These are phyloP conservation scores for Aphrophora alni DNA, from an alignment of 2,888 invertebrate genomes.

Conservation along the genomic window DNA sequence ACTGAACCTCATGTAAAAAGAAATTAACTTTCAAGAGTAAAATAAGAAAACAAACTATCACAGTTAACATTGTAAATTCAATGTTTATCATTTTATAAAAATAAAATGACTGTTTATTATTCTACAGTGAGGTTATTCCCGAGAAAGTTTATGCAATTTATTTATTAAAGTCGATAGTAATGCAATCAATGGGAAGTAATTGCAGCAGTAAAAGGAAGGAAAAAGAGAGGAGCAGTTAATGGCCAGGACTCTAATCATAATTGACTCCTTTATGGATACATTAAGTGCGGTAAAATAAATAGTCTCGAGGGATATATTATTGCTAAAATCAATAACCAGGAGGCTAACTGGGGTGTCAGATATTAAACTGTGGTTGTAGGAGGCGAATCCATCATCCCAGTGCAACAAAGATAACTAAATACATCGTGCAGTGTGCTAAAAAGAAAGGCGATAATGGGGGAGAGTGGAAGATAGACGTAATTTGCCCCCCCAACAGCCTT, in stretches of 20 bases:
- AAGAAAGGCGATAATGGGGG: not conserved
- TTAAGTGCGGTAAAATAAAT: not conserved
- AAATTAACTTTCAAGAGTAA: no score
- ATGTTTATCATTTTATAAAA: no score
- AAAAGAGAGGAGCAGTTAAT: not conserved
- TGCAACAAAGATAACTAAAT: not conserved
- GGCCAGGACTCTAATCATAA: not conserved
- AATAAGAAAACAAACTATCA: no score
- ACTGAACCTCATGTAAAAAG: no score
- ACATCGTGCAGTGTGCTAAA: not conserved
- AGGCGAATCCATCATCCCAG: conserved; percentile 43
- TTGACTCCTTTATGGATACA: not conserved
- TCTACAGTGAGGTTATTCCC: no score
- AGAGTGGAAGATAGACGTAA: not conserved
- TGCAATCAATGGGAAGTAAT: not conserved
- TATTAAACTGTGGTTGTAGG: conserved; percentile 44
- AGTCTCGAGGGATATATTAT: conserved; percentile 33
- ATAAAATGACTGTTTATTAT: no score
- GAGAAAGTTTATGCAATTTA: no score
- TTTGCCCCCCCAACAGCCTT: not conserved
- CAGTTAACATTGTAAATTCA: no score
- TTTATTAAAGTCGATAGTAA: no score
- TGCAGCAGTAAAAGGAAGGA: not conserved
- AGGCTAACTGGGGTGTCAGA: conserved; percentile 36
- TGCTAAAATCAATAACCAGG: conserved; percentile 34